Evolutionary conservation across 2,113 vertebrate species (phyloP).

Genomic region (Australoheros scitulus): DNA sequence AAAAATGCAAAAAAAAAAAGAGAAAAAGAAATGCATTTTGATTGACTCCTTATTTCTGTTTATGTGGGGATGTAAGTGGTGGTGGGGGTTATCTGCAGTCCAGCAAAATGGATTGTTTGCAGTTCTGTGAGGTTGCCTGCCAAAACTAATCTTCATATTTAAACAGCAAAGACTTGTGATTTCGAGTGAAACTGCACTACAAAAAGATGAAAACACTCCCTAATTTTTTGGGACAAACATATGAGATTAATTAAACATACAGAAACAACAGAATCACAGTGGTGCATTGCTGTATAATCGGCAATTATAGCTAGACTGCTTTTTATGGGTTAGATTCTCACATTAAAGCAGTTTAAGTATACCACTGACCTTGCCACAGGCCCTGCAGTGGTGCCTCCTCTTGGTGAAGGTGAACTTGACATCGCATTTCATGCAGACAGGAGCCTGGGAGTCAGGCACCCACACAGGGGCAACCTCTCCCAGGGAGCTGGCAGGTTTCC

Average conservation of each 20-base stretch:
- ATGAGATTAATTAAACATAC: neutral
- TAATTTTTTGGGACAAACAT: neutral
- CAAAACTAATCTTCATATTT: neutral
- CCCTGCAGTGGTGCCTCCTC: constrained; percentile 98
- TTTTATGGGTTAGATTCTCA: neutral
- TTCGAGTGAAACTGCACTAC: neutral
- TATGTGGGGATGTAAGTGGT: too few relatives aligned
- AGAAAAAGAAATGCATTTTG: neutral
- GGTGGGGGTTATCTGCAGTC: neutral
- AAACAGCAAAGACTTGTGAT: neutral
- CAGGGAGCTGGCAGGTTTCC: constrained; percentile 87
- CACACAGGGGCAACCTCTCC: constrained; percentile 97
- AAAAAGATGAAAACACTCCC: neutral
- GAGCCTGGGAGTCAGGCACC: constrained; percentile 98
- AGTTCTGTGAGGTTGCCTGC: neutral
- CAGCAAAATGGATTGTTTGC: neutral
- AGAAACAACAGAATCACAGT: neutral
- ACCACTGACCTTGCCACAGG: constrained; percentile 94
- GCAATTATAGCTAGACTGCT: neutral
- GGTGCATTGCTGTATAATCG: neutral
- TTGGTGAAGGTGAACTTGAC: constrained; percentile 98
- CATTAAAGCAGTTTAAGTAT: neutral
- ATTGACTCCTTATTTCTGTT: too few relatives aligned
- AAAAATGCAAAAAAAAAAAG: too few relatives aligned
- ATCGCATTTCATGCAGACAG: constrained; percentile 98